Evolutionary conservation across 2,888 invertebrate genomes (phyloP).

Genomic region (Machimus rusticus): DNA sequence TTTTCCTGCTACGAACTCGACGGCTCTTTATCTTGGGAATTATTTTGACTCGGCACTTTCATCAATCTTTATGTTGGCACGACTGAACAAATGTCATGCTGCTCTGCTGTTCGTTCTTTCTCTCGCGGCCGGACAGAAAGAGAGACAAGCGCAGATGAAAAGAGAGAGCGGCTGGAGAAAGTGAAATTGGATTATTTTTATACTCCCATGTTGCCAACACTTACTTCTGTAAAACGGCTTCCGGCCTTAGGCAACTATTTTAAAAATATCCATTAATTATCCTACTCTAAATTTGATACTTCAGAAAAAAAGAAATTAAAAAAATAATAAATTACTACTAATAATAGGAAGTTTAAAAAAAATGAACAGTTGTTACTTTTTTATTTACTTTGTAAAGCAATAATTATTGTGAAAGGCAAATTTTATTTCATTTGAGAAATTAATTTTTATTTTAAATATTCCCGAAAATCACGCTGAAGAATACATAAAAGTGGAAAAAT

Average conservation of each 20-base stretch:
- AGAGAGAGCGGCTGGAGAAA: background rate
- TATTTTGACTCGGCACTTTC: background rate
- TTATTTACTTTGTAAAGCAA: too few relatives aligned
- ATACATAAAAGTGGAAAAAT: too few relatives aligned
- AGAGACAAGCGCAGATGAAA: background rate
- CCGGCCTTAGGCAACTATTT: background rate
- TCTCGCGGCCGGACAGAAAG: background rate
- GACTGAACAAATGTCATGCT: background rate
- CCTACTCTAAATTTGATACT: too few relatives aligned
- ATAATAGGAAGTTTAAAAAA: too few relatives aligned
- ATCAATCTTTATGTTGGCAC: background rate
- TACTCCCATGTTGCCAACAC: background rate
- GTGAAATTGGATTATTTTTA: background rate
- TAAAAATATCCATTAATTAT: too few relatives aligned
- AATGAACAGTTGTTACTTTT: too few relatives aligned
- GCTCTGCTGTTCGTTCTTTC: background rate
- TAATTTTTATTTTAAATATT: too few relatives aligned
- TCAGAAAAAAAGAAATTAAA: too few relatives aligned
- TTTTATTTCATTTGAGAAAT: too few relatives aligned
- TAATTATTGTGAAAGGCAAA: too few relatives aligned
- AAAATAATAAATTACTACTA: too few relatives aligned
- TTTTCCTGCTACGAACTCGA: background rate
- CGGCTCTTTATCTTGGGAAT: background rate
- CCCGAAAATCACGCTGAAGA: too few relatives aligned
- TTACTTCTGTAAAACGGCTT: background rate